A percentile compares a stretch with the other conserved stretches of the same genome.
phyloP scores from a whole-genome alignment of 2,113 vertebrate species.

The Xyrauchen texanus region DNA sequence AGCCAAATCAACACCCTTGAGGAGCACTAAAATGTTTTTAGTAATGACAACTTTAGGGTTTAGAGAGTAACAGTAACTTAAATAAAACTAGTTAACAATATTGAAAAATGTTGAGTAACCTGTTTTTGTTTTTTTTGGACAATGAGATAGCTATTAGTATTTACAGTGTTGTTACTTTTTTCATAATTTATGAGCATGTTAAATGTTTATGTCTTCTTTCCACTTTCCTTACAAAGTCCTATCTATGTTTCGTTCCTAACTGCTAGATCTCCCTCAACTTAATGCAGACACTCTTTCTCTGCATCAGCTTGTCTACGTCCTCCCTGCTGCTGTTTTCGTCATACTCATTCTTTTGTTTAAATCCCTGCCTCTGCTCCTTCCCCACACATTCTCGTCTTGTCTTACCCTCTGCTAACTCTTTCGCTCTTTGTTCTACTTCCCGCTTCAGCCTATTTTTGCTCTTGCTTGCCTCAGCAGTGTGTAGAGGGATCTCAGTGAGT shows the following conservation, averaged over 20 bases:
- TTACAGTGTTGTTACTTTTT: background rate
- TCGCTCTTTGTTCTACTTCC: conserved; percentile 33
- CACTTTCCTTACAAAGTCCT: background rate
- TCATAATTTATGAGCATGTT: background rate
- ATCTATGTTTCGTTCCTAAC: background rate
- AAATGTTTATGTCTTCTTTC: background rate
- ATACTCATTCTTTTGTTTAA: conserved; percentile 16
- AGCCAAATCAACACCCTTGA: too few species aligned
- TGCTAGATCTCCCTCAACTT: background rate
- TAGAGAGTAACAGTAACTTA: too few species aligned
- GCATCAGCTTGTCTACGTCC: conserved; percentile 13
- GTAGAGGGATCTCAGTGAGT: conserved; percentile 39
- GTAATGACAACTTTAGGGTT: too few species aligned
- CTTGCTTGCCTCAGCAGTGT: conserved; percentile 9
- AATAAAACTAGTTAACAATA: too few species aligned
- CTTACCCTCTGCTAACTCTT: conserved; percentile 13
- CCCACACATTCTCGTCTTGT: conserved; percentile 15
- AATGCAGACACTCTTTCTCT: conserved; percentile 23
- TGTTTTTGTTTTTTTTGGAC: too few species aligned
- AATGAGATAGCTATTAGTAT: too few species aligned
- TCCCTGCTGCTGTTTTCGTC: conserved; percentile 6
- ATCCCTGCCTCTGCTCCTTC: background rate
- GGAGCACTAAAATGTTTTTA: too few species aligned
- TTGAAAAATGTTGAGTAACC: too few species aligned
- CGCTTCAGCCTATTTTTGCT: conserved; percentile 37